A percentile compares a stretch with the other conserved stretches of the same genome.
Evolutionary conservation across 2,113 vertebrate genomes (phyloP).

Genomic region (Oreochromis tanganicae): DNA sequence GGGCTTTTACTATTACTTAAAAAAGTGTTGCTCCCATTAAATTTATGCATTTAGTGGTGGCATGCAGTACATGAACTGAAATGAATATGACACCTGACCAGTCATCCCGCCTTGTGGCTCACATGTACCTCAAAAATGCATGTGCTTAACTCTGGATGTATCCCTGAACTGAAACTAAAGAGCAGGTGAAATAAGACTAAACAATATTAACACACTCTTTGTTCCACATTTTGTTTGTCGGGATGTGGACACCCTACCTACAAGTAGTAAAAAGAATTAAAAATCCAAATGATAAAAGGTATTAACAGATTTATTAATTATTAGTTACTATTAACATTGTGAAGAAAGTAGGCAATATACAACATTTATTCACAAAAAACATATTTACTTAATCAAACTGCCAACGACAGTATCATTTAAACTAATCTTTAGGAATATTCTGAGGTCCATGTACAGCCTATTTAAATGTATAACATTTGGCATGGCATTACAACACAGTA

Average conservation of each 20-base stretch:
- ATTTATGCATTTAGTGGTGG: neutral
- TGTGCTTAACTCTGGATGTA: neutral
- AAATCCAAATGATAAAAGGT: conserved; percentile 1
- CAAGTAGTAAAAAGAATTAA: neutral
- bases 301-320: conserved; percentile 68
- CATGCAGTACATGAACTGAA: neutral
- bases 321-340: conserved; percentile 50
- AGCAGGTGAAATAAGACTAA: neutral
- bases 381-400: conserved; percentile 58
- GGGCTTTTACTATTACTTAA: neutral
- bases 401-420: conserved; percentile 62
- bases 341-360: conserved; percentile 63
- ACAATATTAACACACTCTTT: neutral
- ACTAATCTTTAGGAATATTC: conserved; percentile 44
- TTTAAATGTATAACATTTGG: conserved; percentile 69
- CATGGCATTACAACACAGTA: conserved; percentile 51
- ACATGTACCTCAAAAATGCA: neutral
- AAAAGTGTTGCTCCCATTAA: neutral
- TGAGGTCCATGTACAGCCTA: conserved; percentile 54
- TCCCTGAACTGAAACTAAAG: neutral
- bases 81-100: neutral
- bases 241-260: neutral
- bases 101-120: neutral
- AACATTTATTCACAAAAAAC: conserved; percentile 68
- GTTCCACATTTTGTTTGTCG: neutral